phyloP scores from a whole-genome alignment of 2,113 vertebrate species.

The Romanogobio albipinnatus region DNA sequence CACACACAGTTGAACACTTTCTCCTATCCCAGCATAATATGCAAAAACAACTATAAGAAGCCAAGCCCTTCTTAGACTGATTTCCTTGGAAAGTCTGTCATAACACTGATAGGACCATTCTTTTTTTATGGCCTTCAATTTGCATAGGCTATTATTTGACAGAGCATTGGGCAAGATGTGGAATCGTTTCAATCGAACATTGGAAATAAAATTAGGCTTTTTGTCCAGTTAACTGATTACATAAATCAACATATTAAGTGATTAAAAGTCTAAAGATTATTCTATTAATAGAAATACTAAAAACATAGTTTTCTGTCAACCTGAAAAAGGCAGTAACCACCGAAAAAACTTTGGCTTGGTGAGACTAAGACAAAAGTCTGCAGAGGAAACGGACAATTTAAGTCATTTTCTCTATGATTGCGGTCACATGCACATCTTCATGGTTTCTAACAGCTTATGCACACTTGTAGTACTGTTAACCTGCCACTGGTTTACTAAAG shows the following conservation, averaged over 20 bases:
- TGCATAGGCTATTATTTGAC: neutral
- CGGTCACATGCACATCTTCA: neutral
- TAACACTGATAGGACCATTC: neutral
- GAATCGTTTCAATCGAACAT: neutral
- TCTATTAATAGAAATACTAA: neutral
- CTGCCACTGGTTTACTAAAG: neutral
- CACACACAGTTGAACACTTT: conserved; percentile 9
- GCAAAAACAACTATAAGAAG: conserved; percentile 27
- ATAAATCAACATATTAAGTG: neutral
- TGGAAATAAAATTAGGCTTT: neutral
- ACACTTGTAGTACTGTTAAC: neutral
- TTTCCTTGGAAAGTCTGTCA: neutral
- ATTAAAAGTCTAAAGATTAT: neutral
- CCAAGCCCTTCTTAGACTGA: neutral
- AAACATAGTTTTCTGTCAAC: neutral
- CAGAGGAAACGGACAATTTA: conserved; percentile 19
- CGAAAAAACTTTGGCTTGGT: neutral
- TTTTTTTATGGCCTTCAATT: neutral
- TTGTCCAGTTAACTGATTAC: neutral
- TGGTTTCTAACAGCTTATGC: neutral
- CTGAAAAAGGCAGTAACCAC: neutral
- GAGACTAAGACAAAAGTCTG: neutral
- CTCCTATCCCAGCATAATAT: neutral
- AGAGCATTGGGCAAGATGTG: neutral
- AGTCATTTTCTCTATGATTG: conserved; percentile 10